These are phyloP conservation scores for Sebastes matsubarae DNA, from an alignment of 2,797 vertebrate genomes.

Conservation along the genomic window DNA sequence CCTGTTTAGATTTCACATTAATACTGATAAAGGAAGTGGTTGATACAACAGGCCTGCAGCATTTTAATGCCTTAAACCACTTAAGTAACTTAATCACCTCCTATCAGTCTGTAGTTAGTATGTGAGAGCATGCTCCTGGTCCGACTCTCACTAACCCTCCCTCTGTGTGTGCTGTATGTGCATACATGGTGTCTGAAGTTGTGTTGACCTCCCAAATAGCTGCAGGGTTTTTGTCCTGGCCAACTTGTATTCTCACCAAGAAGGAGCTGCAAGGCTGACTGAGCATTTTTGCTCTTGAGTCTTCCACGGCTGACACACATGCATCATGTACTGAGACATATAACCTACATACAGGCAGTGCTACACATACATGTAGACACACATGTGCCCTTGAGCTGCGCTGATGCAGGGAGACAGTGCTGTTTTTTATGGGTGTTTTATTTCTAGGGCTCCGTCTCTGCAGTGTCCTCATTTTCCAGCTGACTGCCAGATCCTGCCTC, in stretches of 20 bases:
- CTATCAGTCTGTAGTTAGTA: background rate
- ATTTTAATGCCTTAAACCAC: background rate
- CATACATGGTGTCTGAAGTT: conserved; percentile 9
- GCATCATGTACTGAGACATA: conserved; percentile 34
- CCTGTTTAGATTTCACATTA: background rate
- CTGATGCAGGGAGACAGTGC: conserved; percentile 60
- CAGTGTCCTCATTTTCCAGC: conserved; percentile 76
- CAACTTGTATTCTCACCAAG: conserved; percentile 11
- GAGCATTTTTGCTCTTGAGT: conserved; percentile 55
- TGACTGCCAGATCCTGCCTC: conserved; percentile 60
- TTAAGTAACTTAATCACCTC: background rate
- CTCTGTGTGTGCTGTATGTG: background rate
- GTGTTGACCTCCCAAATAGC: conserved; percentile 8
- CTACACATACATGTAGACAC: conserved; percentile 8
- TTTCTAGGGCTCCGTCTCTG: conserved; percentile 72
- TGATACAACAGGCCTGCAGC: background rate
- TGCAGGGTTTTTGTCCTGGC: conserved; percentile 24
- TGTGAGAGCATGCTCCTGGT: conserved; percentile 3
- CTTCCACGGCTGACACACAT: conserved; percentile 35
- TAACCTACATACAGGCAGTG: conserved; percentile 66
- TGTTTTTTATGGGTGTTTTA: conserved; percentile 48
- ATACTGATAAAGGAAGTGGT: conserved; percentile 2
- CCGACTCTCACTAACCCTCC: background rate
- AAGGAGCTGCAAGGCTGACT: conserved; percentile 48
- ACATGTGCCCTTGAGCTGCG: conserved; percentile 62